Evolutionary conservation across 2,113 vertebrate species (phyloP), one percentile per base, ranked within the genome.

Genomic region (Pteronura brasiliensis): DNA sequence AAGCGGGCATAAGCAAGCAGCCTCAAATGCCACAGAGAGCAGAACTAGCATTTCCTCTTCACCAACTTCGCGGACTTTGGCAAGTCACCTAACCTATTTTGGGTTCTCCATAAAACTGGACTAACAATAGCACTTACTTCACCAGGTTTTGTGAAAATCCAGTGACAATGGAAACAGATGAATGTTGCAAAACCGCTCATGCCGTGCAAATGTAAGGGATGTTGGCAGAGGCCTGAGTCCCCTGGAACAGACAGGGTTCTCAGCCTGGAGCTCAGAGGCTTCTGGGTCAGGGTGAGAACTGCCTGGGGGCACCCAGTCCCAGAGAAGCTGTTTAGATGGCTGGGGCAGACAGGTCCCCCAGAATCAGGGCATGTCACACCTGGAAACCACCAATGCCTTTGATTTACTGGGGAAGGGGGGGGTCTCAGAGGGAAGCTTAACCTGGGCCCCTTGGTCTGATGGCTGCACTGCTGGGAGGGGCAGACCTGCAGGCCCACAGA

Each of bases 61-160:
- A 15, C 76, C 34, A 69, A 87, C 27, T 44, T 2, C 6, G 34
- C 17, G 47, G 44, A 34, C 57, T 13, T 20, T 42, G 80, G 39
- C 42, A 31, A 47, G 27, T 83, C 80, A 14, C n/a, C 74, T 63
- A 25, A 36, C 34, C 18, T 27, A 79, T 69, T 59, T 61, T 20
- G 44, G 71, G 10, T 57, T 65, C 89, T 95, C 57, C 36, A 77
- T 55, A 91, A 93, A 69, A 77, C 63, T 12, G 36, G 47, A 95
- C 96, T 97, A 93, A 93, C 69, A 91, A 97, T 83, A 95, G 95
- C 74, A 36, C 82, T 96, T 90, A 96, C 69, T 74, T 97, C 81
- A 88, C 57, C 20, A 67, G 15, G 86, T 65, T 88, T 90, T 88
- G 13, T 65, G 94, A 96, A 65, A 86, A 36, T 83, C 57, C 88